These are phyloP conservation scores for Pithys albifrons DNA, from an alignment of 2,113 vertebrate species.

Conservation along the genomic window DNA sequence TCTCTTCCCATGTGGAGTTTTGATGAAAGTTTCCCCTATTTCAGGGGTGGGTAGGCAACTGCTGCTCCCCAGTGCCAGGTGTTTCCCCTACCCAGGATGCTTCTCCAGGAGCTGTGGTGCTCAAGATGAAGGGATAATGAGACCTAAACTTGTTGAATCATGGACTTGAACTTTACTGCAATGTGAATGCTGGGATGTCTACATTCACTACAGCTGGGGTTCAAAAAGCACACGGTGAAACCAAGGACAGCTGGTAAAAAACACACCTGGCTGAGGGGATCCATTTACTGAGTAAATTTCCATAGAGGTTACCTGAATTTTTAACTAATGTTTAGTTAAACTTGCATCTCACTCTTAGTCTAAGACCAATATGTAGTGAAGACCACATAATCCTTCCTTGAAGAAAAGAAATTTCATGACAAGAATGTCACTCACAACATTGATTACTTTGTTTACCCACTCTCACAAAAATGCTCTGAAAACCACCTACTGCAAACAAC, in stretches of 20 bases:
- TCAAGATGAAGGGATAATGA: background rate
- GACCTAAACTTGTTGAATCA: background rate
- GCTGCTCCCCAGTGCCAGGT: background rate
- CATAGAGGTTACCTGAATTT: background rate
- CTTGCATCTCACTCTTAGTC: background rate
- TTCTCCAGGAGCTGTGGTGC: background rate
- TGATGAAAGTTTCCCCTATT: background rate
- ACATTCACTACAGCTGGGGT: background rate
- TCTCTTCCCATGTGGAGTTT: background rate
- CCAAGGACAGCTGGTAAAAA: background rate
- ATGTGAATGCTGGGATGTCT: background rate
- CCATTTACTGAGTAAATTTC: background rate
- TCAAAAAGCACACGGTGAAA: background rate
- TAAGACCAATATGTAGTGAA: background rate
- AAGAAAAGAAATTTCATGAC: background rate
- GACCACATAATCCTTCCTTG: background rate
- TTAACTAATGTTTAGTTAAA: background rate
- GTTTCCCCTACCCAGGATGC: background rate
- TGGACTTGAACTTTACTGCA: background rate
- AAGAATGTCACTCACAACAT: background rate
- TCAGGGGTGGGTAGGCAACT: background rate
- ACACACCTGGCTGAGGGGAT: background rate
- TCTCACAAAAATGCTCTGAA: background rate
- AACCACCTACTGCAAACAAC: background rate
- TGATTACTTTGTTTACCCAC: background rate